A percentile compares a stretch with the other conserved stretches of the same genome.
These are phyloP conservation scores for Prenolepis imparis DNA, from an alignment of 2,888 invertebrate genomes.

Conservation along the genomic window DNA sequence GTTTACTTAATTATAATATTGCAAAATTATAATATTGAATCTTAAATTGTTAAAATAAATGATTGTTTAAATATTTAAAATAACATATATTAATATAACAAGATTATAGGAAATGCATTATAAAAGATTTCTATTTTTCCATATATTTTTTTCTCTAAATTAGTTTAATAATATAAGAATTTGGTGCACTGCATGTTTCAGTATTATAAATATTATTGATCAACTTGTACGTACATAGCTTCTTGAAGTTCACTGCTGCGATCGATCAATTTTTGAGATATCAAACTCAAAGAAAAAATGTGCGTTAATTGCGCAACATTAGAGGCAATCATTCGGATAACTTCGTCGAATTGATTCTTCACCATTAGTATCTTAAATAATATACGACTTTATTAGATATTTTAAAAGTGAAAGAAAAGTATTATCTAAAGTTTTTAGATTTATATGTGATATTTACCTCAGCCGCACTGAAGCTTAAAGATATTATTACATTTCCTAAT, in stretches of 20 bases:
- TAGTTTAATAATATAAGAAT: too few relatives aligned
- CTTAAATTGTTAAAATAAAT: background rate
- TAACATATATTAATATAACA: too few relatives aligned
- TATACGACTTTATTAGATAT: background rate
- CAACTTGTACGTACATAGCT: too few relatives aligned
- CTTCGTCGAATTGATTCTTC: constrained; percentile 1
- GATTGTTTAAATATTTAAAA: too few relatives aligned
- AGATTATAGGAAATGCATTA: background rate
- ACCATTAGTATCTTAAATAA: constrained; percentile 18
- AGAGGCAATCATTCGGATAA: background rate
- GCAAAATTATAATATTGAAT: background rate
- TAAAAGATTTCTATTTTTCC: too few relatives aligned
- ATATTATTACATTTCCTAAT: constrained; percentile 9
- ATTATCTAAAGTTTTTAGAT: background rate
- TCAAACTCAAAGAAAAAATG: background rate
- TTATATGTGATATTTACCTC: constrained; percentile 18
- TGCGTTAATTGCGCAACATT: background rate
- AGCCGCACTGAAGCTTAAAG: constrained; percentile 6
- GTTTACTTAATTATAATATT: too few relatives aligned
- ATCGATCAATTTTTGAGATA: constrained; percentile 31
- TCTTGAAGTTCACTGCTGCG: background rate
- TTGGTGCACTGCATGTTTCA: too few relatives aligned
- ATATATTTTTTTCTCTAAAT: too few relatives aligned
- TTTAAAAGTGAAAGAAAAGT: too few relatives aligned
- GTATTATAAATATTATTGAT: too few relatives aligned